Base-by-base conservation (phyloP, 92 coral and sea anemone species). In the Heliopora coerulea region DNA sequence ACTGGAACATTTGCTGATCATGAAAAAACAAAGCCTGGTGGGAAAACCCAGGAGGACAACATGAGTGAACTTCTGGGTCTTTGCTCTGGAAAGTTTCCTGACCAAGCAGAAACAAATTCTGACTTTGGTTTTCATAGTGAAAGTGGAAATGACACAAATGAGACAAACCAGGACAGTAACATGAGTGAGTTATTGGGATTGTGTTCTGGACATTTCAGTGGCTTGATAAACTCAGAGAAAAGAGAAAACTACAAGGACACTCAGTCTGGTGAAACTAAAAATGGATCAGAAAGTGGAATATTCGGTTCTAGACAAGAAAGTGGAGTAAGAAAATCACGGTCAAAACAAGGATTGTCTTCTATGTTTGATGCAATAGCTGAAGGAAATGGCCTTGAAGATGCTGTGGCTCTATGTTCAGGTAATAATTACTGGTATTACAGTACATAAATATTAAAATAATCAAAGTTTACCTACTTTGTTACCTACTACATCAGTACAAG, bases 1-100 rank as follows among this genome's bases (percentile, higher is more conserved):
- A 90, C 98, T 2, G 98, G 98, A 35, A 86, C 79, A 57, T 93
- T 93, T 61, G 74, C 87, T 24, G 91, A 78, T 37, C 46, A 73
- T 27, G 64, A 74, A 29, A 73, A 56, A 15, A 46, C 60, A 23
- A 59, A 80, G 39, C 19, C 48, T 0, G 61, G 73, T 46, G 30
- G 37, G 18, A 18, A 1, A 74, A 48, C 49, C 31, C 61, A 41
- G 42, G 19, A 31, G 13, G 8, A 59, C 13, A 25, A 44, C 33
- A 76, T 32, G 57, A 54, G 48, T 15, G 29, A 70, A 32, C 68
- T n/a, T 37, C 13, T 87, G 63, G 96, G 84, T 0, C 74, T 89
- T 39, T 87, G 96, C 41, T 81, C 96, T 14, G 91, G 96, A 8
- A 74, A 78, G 79, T 84, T 84, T 68, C 62, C 28, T 19, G 52